A percentile compares a stretch with the other conserved stretches of the same genome.
Evolutionary conservation across 2,888 invertebrate genomes (phyloP).

Genomic region (Aphidoletes aphidimyza): DNA sequence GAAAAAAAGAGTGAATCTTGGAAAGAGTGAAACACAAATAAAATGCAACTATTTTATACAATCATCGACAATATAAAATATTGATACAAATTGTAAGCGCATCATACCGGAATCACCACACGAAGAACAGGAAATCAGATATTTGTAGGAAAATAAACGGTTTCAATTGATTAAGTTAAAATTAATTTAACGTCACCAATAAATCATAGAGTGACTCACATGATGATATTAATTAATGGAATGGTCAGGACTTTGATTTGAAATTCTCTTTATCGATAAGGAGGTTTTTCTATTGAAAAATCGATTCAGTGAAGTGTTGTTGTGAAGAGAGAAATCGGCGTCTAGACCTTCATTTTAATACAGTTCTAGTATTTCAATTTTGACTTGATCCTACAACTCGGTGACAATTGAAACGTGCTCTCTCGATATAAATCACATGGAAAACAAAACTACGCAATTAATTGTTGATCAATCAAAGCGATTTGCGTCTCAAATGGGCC

Average conservation of each 20-base stretch:
- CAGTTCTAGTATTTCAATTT: too few relatives aligned
- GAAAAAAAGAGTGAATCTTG: neutral
- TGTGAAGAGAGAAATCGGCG: too few relatives aligned
- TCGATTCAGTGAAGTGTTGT: too few relatives aligned
- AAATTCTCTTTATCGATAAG: too few relatives aligned
- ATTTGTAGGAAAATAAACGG: neutral
- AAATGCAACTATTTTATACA: neutral
- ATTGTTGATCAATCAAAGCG: constrained; percentile 16
- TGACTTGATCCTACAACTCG: too few relatives aligned
- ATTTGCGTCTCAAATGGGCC: constrained; percentile 1
- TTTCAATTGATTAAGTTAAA: neutral
- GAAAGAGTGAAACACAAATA: neutral
- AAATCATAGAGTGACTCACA: neutral
- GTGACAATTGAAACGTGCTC: too few relatives aligned
- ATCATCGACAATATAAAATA: neutral
- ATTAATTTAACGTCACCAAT: neutral
- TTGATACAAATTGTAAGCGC: neutral
- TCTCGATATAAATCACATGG: too few relatives aligned
- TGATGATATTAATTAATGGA: neutral
- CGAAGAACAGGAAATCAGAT: neutral
- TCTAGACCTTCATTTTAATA: too few relatives aligned
- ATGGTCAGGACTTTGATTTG: neutral
- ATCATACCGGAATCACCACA: neutral
- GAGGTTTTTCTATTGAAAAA: too few relatives aligned
- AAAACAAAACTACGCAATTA: neutral